phyloP scores from a whole-genome alignment of 2,888 invertebrate species.

The Melanophora roralis region DNA sequence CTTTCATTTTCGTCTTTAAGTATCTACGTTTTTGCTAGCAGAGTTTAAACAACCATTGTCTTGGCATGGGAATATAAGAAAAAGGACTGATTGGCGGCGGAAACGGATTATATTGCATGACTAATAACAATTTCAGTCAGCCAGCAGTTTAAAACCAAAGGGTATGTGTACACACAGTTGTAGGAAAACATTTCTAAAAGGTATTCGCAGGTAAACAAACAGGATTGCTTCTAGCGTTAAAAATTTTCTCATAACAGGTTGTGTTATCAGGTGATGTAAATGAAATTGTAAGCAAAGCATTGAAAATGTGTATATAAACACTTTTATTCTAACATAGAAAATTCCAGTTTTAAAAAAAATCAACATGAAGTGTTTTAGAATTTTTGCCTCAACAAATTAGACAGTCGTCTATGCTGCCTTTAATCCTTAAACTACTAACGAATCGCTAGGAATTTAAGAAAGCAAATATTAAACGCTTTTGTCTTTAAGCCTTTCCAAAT shows the following conservation, averaged over 20 bases:
- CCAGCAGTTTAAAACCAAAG: slow-evolving; percentile 34
- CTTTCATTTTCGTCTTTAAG: slow-evolving; percentile 43
- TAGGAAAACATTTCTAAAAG: neutral
- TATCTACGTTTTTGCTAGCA: neutral
- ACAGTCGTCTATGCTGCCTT: neutral
- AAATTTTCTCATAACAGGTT: slow-evolving; percentile 45
- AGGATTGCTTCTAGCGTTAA: neutral
- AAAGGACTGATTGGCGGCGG: slow-evolving; percentile 65
- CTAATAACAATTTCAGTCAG: slow-evolving; percentile 57
- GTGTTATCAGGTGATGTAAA: slow-evolving; percentile 46
- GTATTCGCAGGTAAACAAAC: neutral
- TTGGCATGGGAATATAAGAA: slow-evolving; percentile 29
- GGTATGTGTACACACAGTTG: slow-evolving; percentile 18
- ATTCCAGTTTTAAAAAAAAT: no score
- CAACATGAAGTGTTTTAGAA: no score
- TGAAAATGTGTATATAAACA: neutral
- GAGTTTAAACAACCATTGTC: neutral
- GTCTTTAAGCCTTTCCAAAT: slow-evolving; percentile 29
- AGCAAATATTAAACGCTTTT: neutral
- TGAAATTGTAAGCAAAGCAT: neutral
- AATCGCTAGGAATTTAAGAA: neutral
- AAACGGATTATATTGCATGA: slow-evolving; percentile 66
- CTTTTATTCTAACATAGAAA: no score
- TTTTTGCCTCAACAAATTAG: no score
- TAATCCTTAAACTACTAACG: slow-evolving; percentile 30